phyloP scores from a whole-genome alignment of 2,888 invertebrate species.

The Hirtodrosophila duncani region DNA sequence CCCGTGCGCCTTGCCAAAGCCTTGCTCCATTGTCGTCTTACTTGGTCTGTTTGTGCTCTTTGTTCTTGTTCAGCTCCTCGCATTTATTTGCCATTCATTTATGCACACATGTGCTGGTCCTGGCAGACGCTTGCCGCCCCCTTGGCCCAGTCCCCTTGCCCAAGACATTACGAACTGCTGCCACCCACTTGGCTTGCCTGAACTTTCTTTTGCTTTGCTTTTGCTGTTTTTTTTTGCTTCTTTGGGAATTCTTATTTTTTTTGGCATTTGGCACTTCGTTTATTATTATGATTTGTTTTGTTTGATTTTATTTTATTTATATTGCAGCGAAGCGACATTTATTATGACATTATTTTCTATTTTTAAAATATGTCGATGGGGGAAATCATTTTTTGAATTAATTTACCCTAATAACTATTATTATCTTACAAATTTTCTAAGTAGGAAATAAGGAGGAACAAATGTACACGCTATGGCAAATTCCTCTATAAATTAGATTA shows the following conservation, averaged over 20 bases:
- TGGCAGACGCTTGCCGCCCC: background rate
- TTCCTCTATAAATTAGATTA: conserved; percentile 17
- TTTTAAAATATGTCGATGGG: background rate
- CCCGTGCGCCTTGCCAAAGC: conserved; percentile 9
- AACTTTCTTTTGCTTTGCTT: conserved; percentile 7
- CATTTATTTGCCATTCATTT: conserved; percentile 71
- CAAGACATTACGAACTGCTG: no score
- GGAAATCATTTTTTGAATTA: no score
- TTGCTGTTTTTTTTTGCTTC: conserved; percentile 2
- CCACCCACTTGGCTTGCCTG: conserved; percentile 40
- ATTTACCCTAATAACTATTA: no score
- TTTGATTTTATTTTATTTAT: conserved; percentile 31
- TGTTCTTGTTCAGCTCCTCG: conserved; percentile 24
- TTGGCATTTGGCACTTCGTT: conserved; percentile 31
- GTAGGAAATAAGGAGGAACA: no score
- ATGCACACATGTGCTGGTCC: conserved; percentile 61
- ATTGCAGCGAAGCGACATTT: conserved; percentile 9
- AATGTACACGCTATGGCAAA: no score
- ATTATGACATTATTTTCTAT: conserved; percentile 4
- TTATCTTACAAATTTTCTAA: no score
- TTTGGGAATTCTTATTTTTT: conserved; percentile 5
- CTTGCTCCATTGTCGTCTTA: conserved; percentile 15
- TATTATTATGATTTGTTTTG: conserved; percentile 48
- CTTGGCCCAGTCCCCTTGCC: conserved; percentile 6
- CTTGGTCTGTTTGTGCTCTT: conserved; percentile 19